These are phyloP conservation scores for Rhopalosiphum nymphaeae DNA, from an alignment of 2,888 invertebrate species.

Conservation along the genomic window DNA sequence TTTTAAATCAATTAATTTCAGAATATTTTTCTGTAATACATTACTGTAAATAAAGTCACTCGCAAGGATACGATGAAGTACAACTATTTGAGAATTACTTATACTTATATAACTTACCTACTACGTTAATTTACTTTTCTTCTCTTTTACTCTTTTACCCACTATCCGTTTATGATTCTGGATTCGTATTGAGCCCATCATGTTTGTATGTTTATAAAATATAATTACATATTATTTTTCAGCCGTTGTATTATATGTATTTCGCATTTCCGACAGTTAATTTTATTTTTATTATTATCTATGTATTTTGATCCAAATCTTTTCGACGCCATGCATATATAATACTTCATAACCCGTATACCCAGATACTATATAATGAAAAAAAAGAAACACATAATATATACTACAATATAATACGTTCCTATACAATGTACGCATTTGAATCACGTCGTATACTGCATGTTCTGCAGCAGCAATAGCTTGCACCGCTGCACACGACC, in stretches of 20 bases:
- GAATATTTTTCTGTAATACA: too few relatives aligned
- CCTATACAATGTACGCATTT: background rate
- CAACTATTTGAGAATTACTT: too few relatives aligned
- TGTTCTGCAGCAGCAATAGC: background rate
- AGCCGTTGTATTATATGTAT: background rate
- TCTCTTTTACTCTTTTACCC: background rate
- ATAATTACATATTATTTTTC: background rate
- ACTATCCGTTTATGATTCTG: background rate
- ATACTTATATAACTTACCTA: background rate
- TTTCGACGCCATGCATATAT: background rate
- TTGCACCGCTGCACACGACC: background rate
- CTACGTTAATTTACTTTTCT: background rate
- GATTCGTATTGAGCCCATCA: background rate
- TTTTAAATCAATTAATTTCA: too few relatives aligned
- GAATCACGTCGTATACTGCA: slow-evolving; percentile 20
- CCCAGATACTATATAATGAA: background rate
- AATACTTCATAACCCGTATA: background rate
- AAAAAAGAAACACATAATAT: background rate
- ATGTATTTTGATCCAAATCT: background rate
- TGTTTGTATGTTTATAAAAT: background rate
- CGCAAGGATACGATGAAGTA: too few relatives aligned
- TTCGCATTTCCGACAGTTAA: background rate
- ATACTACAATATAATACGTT: background rate
- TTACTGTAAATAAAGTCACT: too few relatives aligned
- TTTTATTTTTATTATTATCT: too few relatives aligned